These are phyloP conservation scores for Bubo blakistoni DNA, from an alignment of 2,113 vertebrate genomes.

Conservation along the genomic window DNA sequence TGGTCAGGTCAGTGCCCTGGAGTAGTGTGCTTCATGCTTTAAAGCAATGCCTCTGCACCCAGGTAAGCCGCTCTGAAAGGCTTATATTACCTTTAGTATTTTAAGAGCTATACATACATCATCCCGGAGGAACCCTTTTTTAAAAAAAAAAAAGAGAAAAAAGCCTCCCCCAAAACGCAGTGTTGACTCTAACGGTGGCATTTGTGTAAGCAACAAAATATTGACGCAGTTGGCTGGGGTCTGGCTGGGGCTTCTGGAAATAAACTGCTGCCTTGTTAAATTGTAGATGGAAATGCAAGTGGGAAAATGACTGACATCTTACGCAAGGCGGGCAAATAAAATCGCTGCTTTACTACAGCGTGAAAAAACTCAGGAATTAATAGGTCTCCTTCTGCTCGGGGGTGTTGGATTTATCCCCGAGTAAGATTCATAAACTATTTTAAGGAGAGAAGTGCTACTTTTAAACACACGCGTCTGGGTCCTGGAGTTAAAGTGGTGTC, in stretches of 20 bases:
- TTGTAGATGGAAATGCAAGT: constrained; percentile 40
- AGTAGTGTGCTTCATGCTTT: neutral
- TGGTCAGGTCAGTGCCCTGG: constrained; percentile 47
- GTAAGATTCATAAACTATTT: constrained; percentile 71
- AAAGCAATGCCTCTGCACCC: neutral
- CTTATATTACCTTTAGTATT: neutral
- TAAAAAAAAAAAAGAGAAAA: neutral
- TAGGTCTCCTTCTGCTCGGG: constrained; percentile 60
- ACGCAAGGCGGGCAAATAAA: constrained; percentile 70
- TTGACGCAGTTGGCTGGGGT: constrained; percentile 66
- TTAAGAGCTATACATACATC: constrained; percentile 5
- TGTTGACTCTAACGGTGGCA: constrained; percentile 53
- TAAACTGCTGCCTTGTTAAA: constrained; percentile 74
- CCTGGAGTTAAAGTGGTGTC: constrained; percentile 34
- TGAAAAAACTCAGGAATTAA: constrained; percentile 69
- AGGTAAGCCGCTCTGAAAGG: neutral
- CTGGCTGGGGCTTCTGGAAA: constrained; percentile 63
- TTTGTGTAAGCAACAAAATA: constrained; percentile 71
- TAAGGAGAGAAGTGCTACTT: constrained; percentile 74
- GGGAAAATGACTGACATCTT: constrained; percentile 70
- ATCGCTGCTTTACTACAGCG: constrained; percentile 37
- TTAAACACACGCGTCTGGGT: constrained; percentile 55
- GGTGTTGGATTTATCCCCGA: constrained; percentile 46
- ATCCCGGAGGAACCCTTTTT: neutral
- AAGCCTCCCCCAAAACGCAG: neutral